Base-by-base conservation (phyloP, 2,797 vertebrate genomes). In the Remorina albescens region DNA sequence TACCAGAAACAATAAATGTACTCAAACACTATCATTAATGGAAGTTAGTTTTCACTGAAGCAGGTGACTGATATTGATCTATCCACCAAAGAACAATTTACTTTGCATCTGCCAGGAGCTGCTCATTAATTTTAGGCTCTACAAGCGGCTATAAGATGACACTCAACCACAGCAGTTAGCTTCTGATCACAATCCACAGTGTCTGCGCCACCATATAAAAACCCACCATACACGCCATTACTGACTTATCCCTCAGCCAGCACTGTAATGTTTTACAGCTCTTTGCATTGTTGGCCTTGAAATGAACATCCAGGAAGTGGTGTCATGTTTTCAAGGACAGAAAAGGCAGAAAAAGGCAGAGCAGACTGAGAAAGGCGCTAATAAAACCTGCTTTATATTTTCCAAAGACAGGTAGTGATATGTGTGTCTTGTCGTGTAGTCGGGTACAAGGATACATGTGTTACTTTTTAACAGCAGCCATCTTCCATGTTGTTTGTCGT, bases 271-370 rank as follows among this genome's bases (percentile, higher is more conserved):
- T 57, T 61, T 83, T 81, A 59, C 30, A 75, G 60, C 34, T 72
- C 36, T 39, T 53, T 44, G 67, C 30, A 66, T 74, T 66, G 66
- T 67, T 66, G 15, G 54, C 51, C 50, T 77, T 68, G 76, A 80
- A 55, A 30, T 66, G 54, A 76, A 63, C 77, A 69, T 64, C 39
- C 36, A 57, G 57, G 47, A 41, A 39, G 28, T 67, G 46, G 63
- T 74, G 39, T 73, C 58, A 23, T 25, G 47, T 46, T 67, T 58
- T 76, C 76, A 58, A 69, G 69, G 71, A 41, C 74, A 63, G 21
- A 66, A 44, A 54, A 81, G 71, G 37, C 74, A 63, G 21, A 66
- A 44, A 54, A 81, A n/a, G n/a, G n/a, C n/a, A n/a, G n/a, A n/a
- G 41, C 50, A 81, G 41, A 59, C 36, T 36, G 42, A 36, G 65